Percentiles rank a stretch among this genome's conserved stretches.
These are phyloP conservation scores for Hyposmocoma kahamanoa DNA, from an alignment of 1,140 invertebrate genomes.

Conservation along the genomic window DNA sequence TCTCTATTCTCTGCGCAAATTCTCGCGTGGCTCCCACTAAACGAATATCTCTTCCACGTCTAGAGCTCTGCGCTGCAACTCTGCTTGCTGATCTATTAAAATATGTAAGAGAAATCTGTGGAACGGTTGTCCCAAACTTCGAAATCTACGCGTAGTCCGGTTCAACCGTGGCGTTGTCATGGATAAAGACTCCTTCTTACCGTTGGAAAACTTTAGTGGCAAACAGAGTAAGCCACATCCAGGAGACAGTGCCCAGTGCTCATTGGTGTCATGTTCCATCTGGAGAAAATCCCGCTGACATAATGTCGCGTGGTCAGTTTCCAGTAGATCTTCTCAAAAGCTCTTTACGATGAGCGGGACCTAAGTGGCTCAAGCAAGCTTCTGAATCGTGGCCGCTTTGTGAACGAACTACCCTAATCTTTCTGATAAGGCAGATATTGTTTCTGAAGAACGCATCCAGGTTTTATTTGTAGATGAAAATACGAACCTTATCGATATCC, in stretches of 20 bases:
- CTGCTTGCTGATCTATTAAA: conserved; percentile 17
- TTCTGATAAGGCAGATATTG: neutral
- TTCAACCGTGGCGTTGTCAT: conserved; percentile 1
- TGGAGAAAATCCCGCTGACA: neutral
- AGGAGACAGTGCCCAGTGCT: neutral
- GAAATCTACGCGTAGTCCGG: neutral
- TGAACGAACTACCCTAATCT: neutral
- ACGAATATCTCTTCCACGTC: conserved; percentile 10
- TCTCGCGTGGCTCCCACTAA: conserved; percentile 13
- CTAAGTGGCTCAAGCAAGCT: neutral
- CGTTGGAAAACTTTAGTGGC: neutral
- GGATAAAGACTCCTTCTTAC: neutral
- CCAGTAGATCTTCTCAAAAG: neutral
- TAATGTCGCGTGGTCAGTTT: neutral
- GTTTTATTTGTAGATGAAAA: neutral
- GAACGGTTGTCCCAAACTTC: neutral
- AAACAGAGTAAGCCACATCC: neutral
- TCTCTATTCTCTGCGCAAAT: conserved; percentile 3
- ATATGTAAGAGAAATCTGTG: neutral
- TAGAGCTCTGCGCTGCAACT: conserved; percentile 17
- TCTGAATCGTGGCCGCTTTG: neutral
- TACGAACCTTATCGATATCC: neutral
- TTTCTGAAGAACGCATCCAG: neutral
- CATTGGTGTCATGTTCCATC: neutral
- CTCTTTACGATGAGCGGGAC: neutral